Base-by-base conservation (phyloP, 2,888 invertebrate species). In the Muschampia plurimacula region DNA sequence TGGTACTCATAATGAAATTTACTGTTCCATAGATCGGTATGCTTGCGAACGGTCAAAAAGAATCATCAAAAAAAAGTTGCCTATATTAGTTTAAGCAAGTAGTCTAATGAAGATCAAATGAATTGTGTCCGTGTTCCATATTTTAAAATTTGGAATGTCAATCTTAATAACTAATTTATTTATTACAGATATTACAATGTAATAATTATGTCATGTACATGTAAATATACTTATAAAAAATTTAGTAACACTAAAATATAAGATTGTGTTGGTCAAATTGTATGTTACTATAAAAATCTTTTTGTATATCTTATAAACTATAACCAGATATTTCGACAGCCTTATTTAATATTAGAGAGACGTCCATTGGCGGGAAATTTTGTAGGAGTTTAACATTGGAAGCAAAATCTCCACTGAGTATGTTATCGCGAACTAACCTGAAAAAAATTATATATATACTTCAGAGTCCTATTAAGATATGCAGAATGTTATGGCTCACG, bases 371-470 rank as follows among this genome's bases (percentile, higher is more conserved):
- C 71, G 98, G 98, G 88, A 97, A 98, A 86, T 97, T 98, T 94
- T 99, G 99, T 41, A 99, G 94, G 12, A 99, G 94, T 90, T 99
- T 99, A 67, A 99, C 97, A 91, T 98, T 99, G 41, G 97, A 95
- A 68, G 99, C 97, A 91, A 99, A 99, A 89, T 99, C 99, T 69
- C 97, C 97, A 71, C 93, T 95, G 71, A 99, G 92, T 75, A 99
- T 94, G 80, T 97, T 96, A 67, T 98, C 96, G 85, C 98, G 96
- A 78, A 99, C 94, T 79, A 98, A 96, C 81, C 98, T 98, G 89
- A 76, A 90, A 89, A 15, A 32, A 49, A 64, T 9, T 15, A 46
- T 7, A 8, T 8, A 6, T 32, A 10, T 52, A 49, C 28, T 64
- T 3, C 13, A 49, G 2, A 49, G 49, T 4, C 13, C 49, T 13